Evolutionary conservation across 2,888 invertebrate species (phyloP).

Genomic region (Cremastinae sp.): DNA sequence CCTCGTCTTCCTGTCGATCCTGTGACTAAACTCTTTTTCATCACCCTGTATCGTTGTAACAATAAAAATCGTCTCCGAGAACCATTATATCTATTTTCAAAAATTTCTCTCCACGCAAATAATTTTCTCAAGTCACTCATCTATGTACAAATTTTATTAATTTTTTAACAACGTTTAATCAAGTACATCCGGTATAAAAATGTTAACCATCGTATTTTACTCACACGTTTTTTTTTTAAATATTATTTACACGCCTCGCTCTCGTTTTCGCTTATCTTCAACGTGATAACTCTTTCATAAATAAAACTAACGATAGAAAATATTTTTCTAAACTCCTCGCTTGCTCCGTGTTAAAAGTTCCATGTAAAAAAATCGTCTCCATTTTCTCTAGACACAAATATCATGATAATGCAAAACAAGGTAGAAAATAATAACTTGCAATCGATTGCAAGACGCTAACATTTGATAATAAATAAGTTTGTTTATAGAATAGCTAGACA

Average conservation of each 20-base stretch:
- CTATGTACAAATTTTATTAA: constrained; percentile 67
- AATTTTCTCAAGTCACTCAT: constrained; percentile 34
- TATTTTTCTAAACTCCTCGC: not conserved
- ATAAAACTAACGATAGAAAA: not conserved
- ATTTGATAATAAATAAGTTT: constrained; percentile 15
- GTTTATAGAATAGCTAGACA: constrained; percentile 4
- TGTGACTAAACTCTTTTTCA: constrained; percentile 14
- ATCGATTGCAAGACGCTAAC: no score
- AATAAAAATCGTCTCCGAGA: not conserved
- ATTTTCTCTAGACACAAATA: not conserved
- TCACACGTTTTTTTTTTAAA: constrained; percentile 62
- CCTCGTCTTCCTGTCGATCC: constrained; percentile 47
- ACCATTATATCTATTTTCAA: not conserved
- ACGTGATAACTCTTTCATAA: constrained; percentile 8
- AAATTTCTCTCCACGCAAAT: not conserved
- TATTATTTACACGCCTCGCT: constrained; percentile 64
- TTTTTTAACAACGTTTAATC: constrained; percentile 68
- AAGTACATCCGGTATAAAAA: constrained; percentile 65
- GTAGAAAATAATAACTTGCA: not conserved
- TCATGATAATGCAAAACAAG: not conserved
- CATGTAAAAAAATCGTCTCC: not conserved
- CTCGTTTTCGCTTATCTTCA: not conserved
- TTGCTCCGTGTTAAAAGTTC: not conserved
- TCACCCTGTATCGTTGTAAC: not conserved
- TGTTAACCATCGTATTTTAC: not conserved